Conservation (phyloP, 2,113 vertebrate species). For the Varanus komodoensis region DNA sequence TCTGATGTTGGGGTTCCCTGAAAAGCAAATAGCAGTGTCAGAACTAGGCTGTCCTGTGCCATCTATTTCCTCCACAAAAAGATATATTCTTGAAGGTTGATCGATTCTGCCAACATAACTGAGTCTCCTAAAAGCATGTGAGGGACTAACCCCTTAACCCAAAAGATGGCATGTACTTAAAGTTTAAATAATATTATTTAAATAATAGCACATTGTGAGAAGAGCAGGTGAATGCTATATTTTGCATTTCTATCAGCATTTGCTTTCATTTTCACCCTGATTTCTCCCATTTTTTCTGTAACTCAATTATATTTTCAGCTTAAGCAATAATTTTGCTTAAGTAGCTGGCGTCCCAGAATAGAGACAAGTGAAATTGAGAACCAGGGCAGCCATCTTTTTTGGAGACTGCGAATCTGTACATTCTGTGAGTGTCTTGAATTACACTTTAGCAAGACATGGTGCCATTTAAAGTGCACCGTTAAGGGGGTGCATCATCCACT, state of each 20-base stretch:
- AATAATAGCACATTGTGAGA: neutral
- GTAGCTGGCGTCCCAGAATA: neutral
- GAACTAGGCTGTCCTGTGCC: neutral
- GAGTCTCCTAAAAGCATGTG: neutral
- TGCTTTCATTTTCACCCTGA: neutral
- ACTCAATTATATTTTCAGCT: neutral
- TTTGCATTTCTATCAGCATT: neutral
- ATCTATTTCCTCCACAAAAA: neutral
- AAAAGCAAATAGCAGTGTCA: neutral
- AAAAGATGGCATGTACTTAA: neutral
- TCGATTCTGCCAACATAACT: neutral
- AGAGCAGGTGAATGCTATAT: neutral
- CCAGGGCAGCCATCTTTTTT: neutral
- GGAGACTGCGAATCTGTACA: neutral
- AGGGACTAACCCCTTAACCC: neutral
- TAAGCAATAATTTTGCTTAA: neutral
- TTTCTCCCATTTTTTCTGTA: neutral
- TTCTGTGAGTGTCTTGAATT: neutral
- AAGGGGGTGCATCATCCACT: neutral
- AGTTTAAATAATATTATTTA: neutral
- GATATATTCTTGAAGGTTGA: neutral
- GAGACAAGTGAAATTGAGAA: neutral
- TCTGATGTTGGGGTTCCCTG: neutral
- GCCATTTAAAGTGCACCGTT: neutral
- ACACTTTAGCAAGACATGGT: neutral